Conservation (phyloP, 2,797 vertebrate species). For the Adrianichthys oophorus region DNA sequence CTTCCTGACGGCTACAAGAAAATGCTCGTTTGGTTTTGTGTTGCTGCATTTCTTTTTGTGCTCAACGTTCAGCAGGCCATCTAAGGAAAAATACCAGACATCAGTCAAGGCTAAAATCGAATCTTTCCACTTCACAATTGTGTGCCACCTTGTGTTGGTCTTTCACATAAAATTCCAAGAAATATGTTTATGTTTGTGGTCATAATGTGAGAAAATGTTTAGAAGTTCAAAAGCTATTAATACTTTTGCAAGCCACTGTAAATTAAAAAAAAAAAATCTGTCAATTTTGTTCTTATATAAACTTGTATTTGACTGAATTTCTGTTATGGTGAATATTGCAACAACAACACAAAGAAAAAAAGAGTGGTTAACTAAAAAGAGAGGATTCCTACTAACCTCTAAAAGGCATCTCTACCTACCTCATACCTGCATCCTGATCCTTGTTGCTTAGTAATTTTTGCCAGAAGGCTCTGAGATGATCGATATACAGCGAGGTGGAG, state of each 20-base stretch:
- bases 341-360: not conserved
- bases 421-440: slow-evolving; percentile 80
- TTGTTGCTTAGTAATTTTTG: slow-evolving; percentile 88
- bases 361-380: not conserved
- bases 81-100: not conserved
- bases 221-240: no score
- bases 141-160: no score
- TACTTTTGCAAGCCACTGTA: no score
- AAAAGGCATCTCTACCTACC: slow-evolving; percentile 30
- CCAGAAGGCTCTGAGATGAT: slow-evolving; percentile 94
- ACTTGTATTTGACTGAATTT: not conserved
- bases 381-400: not conserved
- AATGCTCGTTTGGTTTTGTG: not conserved
- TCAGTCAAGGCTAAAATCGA: no score
- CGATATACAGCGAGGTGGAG: slow-evolving; percentile 84
- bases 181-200: no score
- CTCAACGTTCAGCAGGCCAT: not conserved
- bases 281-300: no score
- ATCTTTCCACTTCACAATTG: no score
- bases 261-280: no score
- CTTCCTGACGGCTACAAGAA: slow-evolving; percentile 77
- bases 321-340: not conserved
- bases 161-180: no score
- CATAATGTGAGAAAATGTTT: no score
- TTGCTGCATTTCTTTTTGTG: no score